Evolutionary conservation across 2,888 invertebrate species (phyloP), one percentile per base, ranked within the genome.

Genomic region (Microplitis deprimator): DNA sequence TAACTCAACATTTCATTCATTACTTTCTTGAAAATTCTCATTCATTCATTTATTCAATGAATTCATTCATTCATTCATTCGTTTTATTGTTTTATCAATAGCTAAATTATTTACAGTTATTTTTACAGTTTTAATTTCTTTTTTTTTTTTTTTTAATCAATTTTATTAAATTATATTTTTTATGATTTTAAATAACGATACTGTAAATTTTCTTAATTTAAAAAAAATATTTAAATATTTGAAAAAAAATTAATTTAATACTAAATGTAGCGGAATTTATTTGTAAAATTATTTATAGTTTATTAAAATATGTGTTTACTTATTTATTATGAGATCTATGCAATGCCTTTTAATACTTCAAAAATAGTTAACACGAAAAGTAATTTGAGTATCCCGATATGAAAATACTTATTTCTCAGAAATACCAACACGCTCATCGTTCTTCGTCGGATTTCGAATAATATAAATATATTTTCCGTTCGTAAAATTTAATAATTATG

Each of bases 381-480:
- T 70, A 77, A 78, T 80, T 71, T 78, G 78, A 74, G 75, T 74
- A 60, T 74, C 72, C 77, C 77, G 79, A 80, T 79, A 80, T 81
- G 81, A 84, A 84, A 85, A 84, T 84, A 84, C 78, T 77, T 81
- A 77, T 80, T 84, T 84, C 85, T 81, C 73, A 79, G 84, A 85
- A 85, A 80, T 76, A 77, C 81, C 79, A 72, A 72, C 80, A 78
- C 81, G 80, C 81, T 81, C 80, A 73, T 71, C 73, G 73, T 77
- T 73, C 77, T 64, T 68, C 62, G 77, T 77, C 73, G 72, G 68
- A 73, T 60, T 68, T 69, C 72, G 69, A 77, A 73, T 77, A 77
- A 73, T 29, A 29, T 29, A 29, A 29, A 29, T 29, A 77, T 73
- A 77, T 77, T 68, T 73, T 77, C 68, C 68, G 68, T n/a, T 62